Base-by-base conservation (phyloP, 2,888 invertebrate genomes). In the Ephialtes manifestator region DNA sequence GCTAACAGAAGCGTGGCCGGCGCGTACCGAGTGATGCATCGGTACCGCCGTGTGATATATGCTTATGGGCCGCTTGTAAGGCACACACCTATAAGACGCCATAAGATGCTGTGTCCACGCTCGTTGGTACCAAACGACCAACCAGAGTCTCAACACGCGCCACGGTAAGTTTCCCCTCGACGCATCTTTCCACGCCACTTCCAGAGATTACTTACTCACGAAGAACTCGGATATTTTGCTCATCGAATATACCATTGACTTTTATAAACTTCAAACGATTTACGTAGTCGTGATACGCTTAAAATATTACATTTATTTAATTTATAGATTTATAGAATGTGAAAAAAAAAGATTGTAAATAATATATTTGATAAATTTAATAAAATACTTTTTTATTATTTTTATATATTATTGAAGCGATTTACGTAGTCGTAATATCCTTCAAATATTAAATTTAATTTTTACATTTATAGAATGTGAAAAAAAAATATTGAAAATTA, bases 31-130 rank as follows among this genome's bases (percentile, higher is more conserved):
- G 85, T 89, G 89, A 89, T 89, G 88, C 85, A 88, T 89, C 83
- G 89, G 86, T 87, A 87, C 87, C 85, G 70, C 20, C 71, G 60
- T 68, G 89, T 89, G 88, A 89, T 89, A 89, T 89, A 89, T 89
- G 87, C 89, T 86, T 87, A 86, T 84, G 84, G 88, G 60, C 20
- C 78, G 58, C 48, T 63, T 46, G 78, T 68, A 46, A 18, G 18
- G 48, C 75, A 35, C 24, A 67, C 67, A 76, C 63, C 65, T 76
- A 39, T 39, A 39, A 39, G 39, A 39, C 63, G 48, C 65, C 55
- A 20, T 53, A 10, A 39, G 74, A 63, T 31, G n/a, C 60, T 55
- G n/a, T 43, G 55, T 24, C 43, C 58, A 18, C 55, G 20, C 72
- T 55, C 39, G 24, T 11, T n/a, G 11, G 43, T 13, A n/a, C 43